Evolutionary conservation across 1,140 invertebrate genomes (phyloP), one percentile per base, ranked within the genome.

Genomic region (Octopus bimaculoides): DNA sequence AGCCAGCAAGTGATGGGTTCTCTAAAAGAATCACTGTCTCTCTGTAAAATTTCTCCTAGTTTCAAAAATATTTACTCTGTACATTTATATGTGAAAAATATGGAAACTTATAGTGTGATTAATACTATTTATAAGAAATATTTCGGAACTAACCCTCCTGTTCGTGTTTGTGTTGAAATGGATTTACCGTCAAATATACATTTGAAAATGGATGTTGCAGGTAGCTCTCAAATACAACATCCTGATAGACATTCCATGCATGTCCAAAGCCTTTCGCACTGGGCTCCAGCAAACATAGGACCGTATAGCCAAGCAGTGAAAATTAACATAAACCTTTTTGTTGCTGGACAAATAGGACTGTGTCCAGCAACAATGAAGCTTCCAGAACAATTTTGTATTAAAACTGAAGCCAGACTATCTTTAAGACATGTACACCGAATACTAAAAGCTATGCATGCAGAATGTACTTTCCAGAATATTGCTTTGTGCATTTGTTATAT

Each of bases 231-330:
- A 71, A 52, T 54, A 1, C 17, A 12, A 56, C 7, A 81, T 55
- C n/a, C 52, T 20, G 79, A 82, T n/a, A 81, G 95, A 93, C 78
- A 92, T 93, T 87, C 87, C 12, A 95, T 98, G 94, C 96, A 98
- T 90, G 96, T 98, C 53, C 96, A 98, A 90, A 94, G 96, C 77
- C 94, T 98, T 80, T 98, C 96, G 52, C 96, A 98, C 90, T 98
- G 97, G 97, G 96, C 96, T 5, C 96, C 96, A 6, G 96, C 96
- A 71, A 97, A 97, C 87, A 97, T 98, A 84, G 96, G 96, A 17
- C 96, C 97, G 54, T 98, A 98, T 89, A 98, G 96, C 88, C 97
- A 98, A 91, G 95, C 95, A 52, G 92, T 95, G 80, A 93, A 93
- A 91, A 95, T 96, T 88, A 94, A 93, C 77, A 94, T 96, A 84